Percentiles rank a stretch among this genome's conserved stretches.
Conservation (phyloP, 2,797 vertebrate species). For the Pagetopsis macropterus region DNA sequence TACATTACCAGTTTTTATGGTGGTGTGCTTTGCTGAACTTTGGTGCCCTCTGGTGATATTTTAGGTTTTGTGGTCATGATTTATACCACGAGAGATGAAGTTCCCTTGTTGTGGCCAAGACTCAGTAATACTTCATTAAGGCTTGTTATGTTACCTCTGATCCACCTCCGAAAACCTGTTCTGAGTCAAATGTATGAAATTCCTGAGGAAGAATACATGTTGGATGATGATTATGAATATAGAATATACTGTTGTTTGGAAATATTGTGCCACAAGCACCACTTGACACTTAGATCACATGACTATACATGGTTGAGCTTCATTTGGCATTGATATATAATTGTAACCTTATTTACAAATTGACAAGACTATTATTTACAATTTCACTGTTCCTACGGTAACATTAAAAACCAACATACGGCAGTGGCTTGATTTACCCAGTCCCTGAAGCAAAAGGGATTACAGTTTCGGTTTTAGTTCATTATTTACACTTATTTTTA, state of each 20-base stretch:
- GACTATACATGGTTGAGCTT: not conserved
- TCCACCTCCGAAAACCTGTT: not conserved
- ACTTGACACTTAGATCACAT: not conserved
- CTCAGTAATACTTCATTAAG: conserved; percentile 2
- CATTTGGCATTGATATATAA: not conserved
- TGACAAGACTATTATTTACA: not conserved
- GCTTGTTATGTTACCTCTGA: not conserved
- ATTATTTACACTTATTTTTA: too few species aligned
- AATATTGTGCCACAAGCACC: not conserved
- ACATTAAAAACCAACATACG: not conserved
- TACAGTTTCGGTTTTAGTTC: too few species aligned
- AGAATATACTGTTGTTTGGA: not conserved
- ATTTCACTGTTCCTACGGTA: not conserved
- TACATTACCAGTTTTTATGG: not conserved
- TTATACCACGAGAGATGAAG: conserved; percentile 6
- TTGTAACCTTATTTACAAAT: not conserved
- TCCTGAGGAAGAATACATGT: not conserved
- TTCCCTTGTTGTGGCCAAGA: conserved; percentile 9
- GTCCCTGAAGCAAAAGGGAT: too few species aligned
- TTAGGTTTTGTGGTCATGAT: conserved; percentile 2
- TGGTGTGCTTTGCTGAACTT: not conserved
- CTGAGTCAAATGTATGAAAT: not conserved
- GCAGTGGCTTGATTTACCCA: not conserved
- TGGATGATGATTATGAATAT: not conserved
- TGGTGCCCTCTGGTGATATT: conserved; percentile 22